A percentile compares a stretch with the other conserved stretches of the same genome.
Conservation (phyloP, 1,140 invertebrate species). For the Globodera rostochiensis region DNA sequence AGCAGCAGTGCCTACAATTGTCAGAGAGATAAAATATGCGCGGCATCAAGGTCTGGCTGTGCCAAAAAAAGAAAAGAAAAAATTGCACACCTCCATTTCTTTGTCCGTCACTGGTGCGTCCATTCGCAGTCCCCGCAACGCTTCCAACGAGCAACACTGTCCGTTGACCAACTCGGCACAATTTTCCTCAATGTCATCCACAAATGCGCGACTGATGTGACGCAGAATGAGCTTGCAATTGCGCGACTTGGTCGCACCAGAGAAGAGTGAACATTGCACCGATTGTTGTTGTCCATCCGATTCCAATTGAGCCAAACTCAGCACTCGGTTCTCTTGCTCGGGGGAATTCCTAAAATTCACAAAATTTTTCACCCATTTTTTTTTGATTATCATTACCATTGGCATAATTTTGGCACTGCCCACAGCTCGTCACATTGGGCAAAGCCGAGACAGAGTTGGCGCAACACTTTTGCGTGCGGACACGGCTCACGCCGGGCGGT, state of each 20-base stretch:
- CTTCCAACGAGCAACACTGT: slow-evolving; percentile 14
- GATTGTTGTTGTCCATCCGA: slow-evolving; percentile 13
- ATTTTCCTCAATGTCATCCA: slow-evolving; percentile 22
- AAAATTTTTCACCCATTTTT: slow-evolving; percentile 2
- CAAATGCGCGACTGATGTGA: slow-evolving; percentile 33
- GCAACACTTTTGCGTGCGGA: slow-evolving; percentile 51
- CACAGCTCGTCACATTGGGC: slow-evolving; percentile 21
- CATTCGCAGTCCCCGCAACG: background rate
- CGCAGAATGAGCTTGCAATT: slow-evolving; percentile 45
- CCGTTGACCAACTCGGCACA: slow-evolving; percentile 38
- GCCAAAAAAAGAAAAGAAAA: background rate
- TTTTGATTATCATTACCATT: slow-evolving; percentile 17
- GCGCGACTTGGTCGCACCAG: slow-evolving; percentile 19
- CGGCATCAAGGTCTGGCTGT: background rate
- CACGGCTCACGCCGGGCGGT: slow-evolving; percentile 44
- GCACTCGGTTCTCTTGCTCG: background rate
- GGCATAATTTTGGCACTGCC: slow-evolving; percentile 25
- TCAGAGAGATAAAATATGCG: background rate
- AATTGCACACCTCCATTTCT: slow-evolving; percentile 34
- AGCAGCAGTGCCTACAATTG: slow-evolving; percentile 38
- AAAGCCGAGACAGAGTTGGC: slow-evolving; percentile 44
- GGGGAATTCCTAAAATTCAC: background rate
- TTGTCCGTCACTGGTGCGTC: background rate
- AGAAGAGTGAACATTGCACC: background rate
- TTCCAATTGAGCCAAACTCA: slow-evolving; percentile 4